A percentile compares a stretch with the other conserved stretches of the same genome.
Evolutionary conservation across 2,797 vertebrate genomes (phyloP).

Genomic region (Anguilla anguilla): DNA sequence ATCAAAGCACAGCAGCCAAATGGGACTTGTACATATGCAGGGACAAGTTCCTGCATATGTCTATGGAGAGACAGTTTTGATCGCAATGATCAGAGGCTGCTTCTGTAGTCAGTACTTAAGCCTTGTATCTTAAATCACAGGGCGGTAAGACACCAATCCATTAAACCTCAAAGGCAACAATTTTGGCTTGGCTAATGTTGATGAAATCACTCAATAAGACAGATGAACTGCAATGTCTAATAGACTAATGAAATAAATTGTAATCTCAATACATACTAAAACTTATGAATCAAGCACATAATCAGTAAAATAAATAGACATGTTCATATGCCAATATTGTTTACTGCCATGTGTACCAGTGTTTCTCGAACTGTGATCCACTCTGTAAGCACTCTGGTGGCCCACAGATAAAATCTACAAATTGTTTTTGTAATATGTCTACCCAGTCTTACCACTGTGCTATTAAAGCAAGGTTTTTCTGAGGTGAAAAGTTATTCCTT

Average conservation of each 20-base stretch:
- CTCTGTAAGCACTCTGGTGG: no score
- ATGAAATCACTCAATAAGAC: neutral
- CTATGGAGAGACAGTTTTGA: neutral
- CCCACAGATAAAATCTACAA: no score
- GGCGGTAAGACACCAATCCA: neutral
- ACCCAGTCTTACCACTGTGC: neutral
- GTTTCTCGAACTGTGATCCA: neutral
- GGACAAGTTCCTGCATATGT: neutral
- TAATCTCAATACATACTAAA: neutral
- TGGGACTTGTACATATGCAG: neutral
- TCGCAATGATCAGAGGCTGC: neutral
- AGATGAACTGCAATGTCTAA: neutral
- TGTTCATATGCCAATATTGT: no score
- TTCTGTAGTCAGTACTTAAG: neutral
- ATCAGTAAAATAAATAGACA: no score
- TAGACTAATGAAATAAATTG: neutral
- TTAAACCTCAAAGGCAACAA: neutral
- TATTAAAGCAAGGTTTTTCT: neutral
- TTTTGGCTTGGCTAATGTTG: neutral
- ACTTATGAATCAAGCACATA: neutral
- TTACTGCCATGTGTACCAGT: neutral
- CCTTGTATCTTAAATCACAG: neutral
- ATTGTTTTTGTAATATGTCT: neutral
- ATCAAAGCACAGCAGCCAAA: constrained; percentile 12
- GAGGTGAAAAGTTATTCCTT: neutral